Evolutionary conservation across 2,888 invertebrate genomes (phyloP).

Genomic region (Geotrupes spiniger): DNA sequence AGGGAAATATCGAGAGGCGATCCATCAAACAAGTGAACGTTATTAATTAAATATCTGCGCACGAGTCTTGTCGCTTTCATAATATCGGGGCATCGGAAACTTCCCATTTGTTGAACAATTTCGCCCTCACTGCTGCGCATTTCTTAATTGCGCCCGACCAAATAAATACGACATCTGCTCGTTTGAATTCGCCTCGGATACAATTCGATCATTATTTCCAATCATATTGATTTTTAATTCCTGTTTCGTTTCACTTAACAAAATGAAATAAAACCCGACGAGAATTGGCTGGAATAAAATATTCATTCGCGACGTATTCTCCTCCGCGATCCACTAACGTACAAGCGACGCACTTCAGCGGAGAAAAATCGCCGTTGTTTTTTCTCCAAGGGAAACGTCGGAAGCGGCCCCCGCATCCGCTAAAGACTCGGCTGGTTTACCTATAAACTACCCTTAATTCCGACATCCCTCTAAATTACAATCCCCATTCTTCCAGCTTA

Average conservation of each 20-base stretch:
- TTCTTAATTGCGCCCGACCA: constrained; percentile 22
- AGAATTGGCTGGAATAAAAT: too few relatives aligned
- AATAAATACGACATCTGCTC: too few relatives aligned
- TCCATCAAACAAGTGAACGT: constrained; percentile 27
- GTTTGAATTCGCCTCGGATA: too few relatives aligned
- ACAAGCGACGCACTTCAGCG: too few relatives aligned
- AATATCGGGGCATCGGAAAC: constrained; percentile 7
- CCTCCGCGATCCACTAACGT: too few relatives aligned
- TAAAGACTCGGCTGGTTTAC: constrained; percentile 51
- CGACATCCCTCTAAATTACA: constrained; percentile 55
- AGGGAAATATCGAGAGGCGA: constrained; percentile 26
- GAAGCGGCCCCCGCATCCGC: constrained; percentile 40
- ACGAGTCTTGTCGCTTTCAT: too few relatives aligned
- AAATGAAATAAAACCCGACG: too few relatives aligned
- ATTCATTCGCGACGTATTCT: too few relatives aligned
- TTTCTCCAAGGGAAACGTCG: constrained; percentile 22
- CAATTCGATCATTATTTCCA: too few relatives aligned
- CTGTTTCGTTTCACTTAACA: too few relatives aligned
- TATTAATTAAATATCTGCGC: constrained; percentile 27
- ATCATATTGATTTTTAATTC: too few relatives aligned
- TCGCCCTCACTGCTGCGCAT: constrained; percentile 18
- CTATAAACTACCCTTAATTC: constrained; percentile 56
- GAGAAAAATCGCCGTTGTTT: neutral
- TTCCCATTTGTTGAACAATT: constrained; percentile 17
- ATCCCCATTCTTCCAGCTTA: constrained; percentile 53